Evolutionary conservation across 2,888 invertebrate genomes (phyloP).

Genomic region (Doris montereyensis): DNA sequence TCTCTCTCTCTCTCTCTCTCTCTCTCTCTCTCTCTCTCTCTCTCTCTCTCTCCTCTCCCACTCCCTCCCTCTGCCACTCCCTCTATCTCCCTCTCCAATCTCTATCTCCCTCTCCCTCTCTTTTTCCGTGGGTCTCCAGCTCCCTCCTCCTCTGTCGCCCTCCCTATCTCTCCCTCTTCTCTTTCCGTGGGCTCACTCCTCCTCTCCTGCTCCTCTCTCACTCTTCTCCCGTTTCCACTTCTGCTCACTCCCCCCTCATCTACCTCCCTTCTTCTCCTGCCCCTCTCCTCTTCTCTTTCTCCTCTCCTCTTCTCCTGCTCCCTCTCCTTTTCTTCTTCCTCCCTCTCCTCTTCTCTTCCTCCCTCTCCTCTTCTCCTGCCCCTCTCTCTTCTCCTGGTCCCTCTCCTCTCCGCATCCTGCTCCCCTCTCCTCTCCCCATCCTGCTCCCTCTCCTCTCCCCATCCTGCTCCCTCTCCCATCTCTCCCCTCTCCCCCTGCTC

Average conservation of each 20-base stretch:
- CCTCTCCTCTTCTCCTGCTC: not conserved
- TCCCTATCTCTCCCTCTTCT: not conserved
- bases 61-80: not conserved
- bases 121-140: not conserved
- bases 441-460: no score
- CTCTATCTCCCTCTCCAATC: not conserved
- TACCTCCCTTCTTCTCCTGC: not conserved
- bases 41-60: not conserved
- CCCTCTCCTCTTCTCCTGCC: no score
- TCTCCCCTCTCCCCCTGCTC: not conserved
- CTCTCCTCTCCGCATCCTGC: not conserved
- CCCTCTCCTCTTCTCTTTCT: not conserved
- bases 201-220: not conserved
- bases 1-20: constrained; percentile 11
- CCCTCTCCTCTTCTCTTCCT: not conserved
- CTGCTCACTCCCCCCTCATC: not conserved
- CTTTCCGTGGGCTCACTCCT: not conserved
- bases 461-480: not conserved
- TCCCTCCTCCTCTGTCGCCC: constrained; percentile 7
- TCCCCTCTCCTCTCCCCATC: no score
- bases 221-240: not conserved
- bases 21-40: not conserved
- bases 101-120: constrained; percentile 2
- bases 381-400: not conserved
- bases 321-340: not conserved